Conservation (phyloP, 2,113 vertebrate genomes). For the Rhinopomastus cyanomelas region DNA sequence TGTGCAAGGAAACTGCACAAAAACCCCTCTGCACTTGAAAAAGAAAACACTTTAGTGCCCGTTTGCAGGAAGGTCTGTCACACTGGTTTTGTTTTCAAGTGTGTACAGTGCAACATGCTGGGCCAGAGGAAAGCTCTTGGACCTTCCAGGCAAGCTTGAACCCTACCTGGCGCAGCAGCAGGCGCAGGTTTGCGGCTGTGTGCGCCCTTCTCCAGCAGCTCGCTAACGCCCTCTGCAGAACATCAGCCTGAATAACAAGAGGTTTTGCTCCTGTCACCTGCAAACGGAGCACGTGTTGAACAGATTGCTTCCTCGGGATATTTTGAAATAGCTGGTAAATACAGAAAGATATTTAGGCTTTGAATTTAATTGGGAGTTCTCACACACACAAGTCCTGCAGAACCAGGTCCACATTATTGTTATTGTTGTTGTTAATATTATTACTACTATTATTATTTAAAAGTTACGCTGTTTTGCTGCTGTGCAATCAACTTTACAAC, state of each 20-base stretch:
- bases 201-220: slow-evolving; percentile 74
- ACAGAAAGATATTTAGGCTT: background rate
- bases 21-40: too few relatives aligned
- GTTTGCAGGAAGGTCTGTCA: background rate
- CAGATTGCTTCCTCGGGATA: background rate
- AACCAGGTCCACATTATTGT: background rate
- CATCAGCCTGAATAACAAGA: slow-evolving; percentile 71
- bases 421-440: too few relatives aligned
- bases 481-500: background rate
- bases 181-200: slow-evolving; percentile 60
- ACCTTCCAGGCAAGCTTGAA: background rate
- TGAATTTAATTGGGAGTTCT: background rate
- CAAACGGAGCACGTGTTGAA: background rate
- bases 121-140: background rate
- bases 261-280: slow-evolving; percentile 61
- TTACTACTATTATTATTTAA: too few relatives aligned
- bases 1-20: background rate
- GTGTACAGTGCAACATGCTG: background rate
- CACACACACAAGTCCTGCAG: background rate
- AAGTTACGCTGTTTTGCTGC: background rate
- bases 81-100: background rate
- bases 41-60: background rate
- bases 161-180: slow-evolving; percentile 70
- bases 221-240: slow-evolving; percentile 81
- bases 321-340: background rate